phyloP scores from a whole-genome alignment of 2,888 invertebrate genomes.

The Helicoverpa assulta region DNA sequence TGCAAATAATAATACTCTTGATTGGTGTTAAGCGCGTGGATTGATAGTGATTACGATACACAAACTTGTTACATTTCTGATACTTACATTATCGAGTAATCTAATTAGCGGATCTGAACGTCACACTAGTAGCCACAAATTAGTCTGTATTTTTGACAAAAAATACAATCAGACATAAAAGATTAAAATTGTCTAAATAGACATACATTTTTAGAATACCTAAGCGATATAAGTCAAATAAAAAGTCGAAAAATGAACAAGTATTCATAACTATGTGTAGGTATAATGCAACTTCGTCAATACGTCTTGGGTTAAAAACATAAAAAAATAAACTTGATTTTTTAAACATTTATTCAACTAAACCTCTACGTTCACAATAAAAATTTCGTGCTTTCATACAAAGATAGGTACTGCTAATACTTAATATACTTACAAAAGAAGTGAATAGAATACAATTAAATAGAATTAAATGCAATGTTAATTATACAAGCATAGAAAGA shows the following conservation, averaged over 20 bases:
- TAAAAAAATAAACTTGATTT: not conserved
- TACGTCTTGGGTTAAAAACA: not conserved
- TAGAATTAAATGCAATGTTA: slow-evolving; percentile 48
- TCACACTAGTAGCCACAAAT: not conserved
- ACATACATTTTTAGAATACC: too few relatives aligned
- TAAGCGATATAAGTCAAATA: too few relatives aligned
- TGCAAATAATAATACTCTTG: not conserved
- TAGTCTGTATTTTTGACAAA: too few relatives aligned
- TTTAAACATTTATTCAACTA: slow-evolving; percentile 53
- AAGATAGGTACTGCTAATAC: slow-evolving; percentile 12
- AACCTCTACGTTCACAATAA: slow-evolving; percentile 39
- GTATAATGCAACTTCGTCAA: too few relatives aligned
- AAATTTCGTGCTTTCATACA: slow-evolving; percentile 49
- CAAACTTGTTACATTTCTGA: slow-evolving; percentile 7
- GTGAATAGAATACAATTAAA: slow-evolving; percentile 4
- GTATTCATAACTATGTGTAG: too few relatives aligned
- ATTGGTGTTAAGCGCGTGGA: slow-evolving; percentile 22
- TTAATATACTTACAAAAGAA: slow-evolving; percentile 29
- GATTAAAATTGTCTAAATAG: too few relatives aligned
- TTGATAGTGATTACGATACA: slow-evolving; percentile 24
- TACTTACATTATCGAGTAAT: slow-evolving; percentile 1
- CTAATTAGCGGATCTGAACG: not conserved
- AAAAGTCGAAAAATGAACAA: too few relatives aligned
- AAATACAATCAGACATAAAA: too few relatives aligned
- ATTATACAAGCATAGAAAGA: slow-evolving; percentile 17